Conservation (phyloP, 2,888 invertebrate species). For the Cerastoderma edule region DNA sequence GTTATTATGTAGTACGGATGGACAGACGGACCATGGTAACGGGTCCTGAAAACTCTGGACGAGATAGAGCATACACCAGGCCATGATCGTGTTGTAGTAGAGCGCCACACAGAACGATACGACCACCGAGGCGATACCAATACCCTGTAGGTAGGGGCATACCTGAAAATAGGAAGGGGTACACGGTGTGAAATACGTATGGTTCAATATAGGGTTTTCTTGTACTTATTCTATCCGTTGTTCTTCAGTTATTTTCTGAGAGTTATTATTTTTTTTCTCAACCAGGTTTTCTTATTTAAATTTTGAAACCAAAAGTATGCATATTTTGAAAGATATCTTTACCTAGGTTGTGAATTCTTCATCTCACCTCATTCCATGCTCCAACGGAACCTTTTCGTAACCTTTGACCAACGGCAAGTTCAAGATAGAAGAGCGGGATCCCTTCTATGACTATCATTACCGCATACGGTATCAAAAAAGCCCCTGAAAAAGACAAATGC, state of each 20-base stretch:
- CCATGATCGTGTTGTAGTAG: slow-evolving; percentile 98
- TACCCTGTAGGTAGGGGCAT: slow-evolving; percentile 95
- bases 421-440: slow-evolving; percentile 95
- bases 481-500: slow-evolving; percentile 93
- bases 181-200: too few relatives aligned
- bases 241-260: too few relatives aligned
- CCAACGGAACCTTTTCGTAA: slow-evolving; percentile 95
- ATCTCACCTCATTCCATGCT: slow-evolving; percentile 92
- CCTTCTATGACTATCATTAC: slow-evolving; percentile 94
- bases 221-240: too few relatives aligned
- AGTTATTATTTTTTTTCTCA: too few relatives aligned
- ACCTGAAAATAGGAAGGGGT: slow-evolving; percentile 86
- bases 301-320: too few relatives aligned
- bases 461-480: slow-evolving; percentile 97
- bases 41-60: slow-evolving; percentile 95
- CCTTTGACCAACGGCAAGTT: slow-evolving; percentile 96
- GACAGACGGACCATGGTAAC: slow-evolving; percentile 94
- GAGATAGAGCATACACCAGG: slow-evolving; percentile 97
- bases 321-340: neutral
- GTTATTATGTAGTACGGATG: slow-evolving; percentile 81
- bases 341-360: neutral
- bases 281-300: too few relatives aligned
- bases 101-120: slow-evolving; percentile 96
- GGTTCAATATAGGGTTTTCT: too few relatives aligned
- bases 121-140: slow-evolving; percentile 95